Evolutionary conservation across 2,113 vertebrate genomes (phyloP).

Genomic region (Dermatemys mawii): DNA sequence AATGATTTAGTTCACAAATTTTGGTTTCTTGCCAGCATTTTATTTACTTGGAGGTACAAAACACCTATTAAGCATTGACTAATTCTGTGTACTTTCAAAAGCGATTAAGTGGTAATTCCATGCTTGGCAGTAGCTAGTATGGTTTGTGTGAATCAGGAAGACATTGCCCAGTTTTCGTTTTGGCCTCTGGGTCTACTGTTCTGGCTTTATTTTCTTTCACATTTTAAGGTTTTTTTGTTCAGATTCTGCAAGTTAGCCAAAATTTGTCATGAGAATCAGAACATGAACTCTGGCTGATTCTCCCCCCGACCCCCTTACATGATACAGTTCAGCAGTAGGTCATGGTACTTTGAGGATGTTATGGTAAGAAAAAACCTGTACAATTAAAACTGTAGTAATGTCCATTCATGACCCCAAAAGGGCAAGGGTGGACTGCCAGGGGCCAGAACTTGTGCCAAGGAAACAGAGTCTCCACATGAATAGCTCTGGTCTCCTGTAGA

Average conservation of each 20-base stretch:
- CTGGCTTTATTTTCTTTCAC: not conserved
- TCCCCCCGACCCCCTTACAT: too few relatives aligned
- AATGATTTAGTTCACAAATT: not conserved
- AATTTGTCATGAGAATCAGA: not conserved
- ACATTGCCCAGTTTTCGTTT: not conserved
- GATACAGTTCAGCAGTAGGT: not conserved
- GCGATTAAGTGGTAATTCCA: not conserved
- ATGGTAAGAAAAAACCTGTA: not conserved
- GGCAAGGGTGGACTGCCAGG: too few relatives aligned
- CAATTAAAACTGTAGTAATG: not conserved
- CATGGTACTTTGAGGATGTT: not conserved
- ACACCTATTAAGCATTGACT: not conserved
- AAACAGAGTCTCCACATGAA: not conserved
- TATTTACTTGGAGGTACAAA: not conserved
- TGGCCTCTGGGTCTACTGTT: not conserved
- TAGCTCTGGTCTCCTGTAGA: not conserved
- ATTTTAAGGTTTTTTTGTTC: not conserved
- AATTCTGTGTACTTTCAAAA: not conserved
- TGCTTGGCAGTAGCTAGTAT: not conserved
- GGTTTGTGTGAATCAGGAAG: not conserved
- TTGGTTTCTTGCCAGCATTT: not conserved
- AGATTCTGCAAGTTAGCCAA: not conserved
- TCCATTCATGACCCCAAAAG: too few relatives aligned
- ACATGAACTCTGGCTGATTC: not conserved
- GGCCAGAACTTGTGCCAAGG: too few relatives aligned